These are phyloP conservation scores for Chaenodraco wilsoni DNA, from an alignment of 2,797 vertebrate genomes.

Conservation along the genomic window DNA sequence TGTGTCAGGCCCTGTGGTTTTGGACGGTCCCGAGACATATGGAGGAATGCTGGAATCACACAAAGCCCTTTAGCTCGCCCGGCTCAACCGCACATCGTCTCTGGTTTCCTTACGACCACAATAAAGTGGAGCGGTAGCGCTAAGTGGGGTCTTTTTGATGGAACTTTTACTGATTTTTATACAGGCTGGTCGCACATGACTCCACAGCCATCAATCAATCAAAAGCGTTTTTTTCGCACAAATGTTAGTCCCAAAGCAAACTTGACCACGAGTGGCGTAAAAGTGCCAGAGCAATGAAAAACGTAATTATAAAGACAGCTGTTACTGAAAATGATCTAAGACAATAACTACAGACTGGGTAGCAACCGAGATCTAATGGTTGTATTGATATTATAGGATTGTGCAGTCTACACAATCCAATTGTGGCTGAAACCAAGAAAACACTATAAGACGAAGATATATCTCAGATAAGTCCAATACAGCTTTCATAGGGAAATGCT, in stretches of 20 bases:
- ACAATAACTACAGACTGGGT: conserved; percentile 60
- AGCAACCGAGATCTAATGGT: conserved; percentile 52
- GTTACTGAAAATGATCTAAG: conserved; percentile 74
- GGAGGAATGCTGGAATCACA: conserved; percentile 78
- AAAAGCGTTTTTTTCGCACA: conserved; percentile 55
- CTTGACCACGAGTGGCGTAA: conserved; percentile 58
- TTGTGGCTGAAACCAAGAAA: conserved; percentile 64
- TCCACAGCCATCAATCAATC: conserved; percentile 73
- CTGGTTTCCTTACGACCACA: conserved; percentile 79
- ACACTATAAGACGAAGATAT: conserved; percentile 34
- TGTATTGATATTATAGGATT: conserved; percentile 62
- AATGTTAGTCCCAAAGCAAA: conserved; percentile 62
- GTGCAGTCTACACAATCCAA: conserved; percentile 62
- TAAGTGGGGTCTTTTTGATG: conserved; percentile 79
- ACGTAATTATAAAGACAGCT: conserved; percentile 76
- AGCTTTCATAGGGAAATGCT: conserved; percentile 19
- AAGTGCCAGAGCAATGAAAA: conserved; percentile 72
- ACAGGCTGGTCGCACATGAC: conserved; percentile 58
- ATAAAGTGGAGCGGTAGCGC: conserved; percentile 73
- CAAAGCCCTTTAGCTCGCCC: conserved; percentile 74
- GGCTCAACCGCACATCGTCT: conserved; percentile 71
- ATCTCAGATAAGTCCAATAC: conserved; percentile 39
- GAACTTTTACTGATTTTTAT: conserved; percentile 71
- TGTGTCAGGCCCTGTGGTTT: conserved; percentile 77
- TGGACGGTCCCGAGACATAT: conserved; percentile 74